phyloP scores from a whole-genome alignment of 2,113 vertebrate species.

The Orcinus orca region DNA sequence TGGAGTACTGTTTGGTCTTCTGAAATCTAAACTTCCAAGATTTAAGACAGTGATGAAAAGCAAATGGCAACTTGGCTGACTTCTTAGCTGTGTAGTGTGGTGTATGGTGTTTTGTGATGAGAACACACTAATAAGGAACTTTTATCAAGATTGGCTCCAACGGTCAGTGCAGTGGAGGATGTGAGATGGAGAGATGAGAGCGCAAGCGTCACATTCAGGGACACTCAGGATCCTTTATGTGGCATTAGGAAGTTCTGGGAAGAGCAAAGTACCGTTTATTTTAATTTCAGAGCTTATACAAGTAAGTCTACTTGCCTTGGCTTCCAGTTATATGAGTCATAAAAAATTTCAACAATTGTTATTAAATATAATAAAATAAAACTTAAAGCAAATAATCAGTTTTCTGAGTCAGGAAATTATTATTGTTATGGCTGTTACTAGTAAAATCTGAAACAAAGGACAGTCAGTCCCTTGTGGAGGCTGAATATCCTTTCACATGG shows the following conservation, averaged over 20 bases:
- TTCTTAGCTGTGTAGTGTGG: neutral
- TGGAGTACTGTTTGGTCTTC: neutral
- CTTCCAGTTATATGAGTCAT: neutral
- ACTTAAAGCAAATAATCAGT: neutral
- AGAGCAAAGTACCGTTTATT: neutral
- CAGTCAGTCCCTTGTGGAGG: neutral
- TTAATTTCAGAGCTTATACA: neutral
- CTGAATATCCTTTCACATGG: neutral
- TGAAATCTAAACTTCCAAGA: neutral
- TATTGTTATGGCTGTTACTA: neutral
- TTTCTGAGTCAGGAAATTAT: neutral
- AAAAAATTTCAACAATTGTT: neutral
- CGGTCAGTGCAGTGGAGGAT: neutral
- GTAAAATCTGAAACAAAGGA: neutral
- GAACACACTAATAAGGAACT: neutral
- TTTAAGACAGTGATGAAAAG: slow-evolving; percentile 12
- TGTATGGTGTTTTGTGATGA: neutral
- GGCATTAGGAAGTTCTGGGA: neutral
- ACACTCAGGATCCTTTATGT: neutral
- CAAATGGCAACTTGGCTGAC: neutral
- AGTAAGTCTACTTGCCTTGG: neutral
- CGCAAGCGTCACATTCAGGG: neutral
- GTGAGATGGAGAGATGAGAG: neutral
- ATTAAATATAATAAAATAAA: slow-evolving; percentile 3
- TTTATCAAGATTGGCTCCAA: neutral